phyloP scores from a whole-genome alignment of 2,797 vertebrate genomes.

The Lithobates pipiens region DNA sequence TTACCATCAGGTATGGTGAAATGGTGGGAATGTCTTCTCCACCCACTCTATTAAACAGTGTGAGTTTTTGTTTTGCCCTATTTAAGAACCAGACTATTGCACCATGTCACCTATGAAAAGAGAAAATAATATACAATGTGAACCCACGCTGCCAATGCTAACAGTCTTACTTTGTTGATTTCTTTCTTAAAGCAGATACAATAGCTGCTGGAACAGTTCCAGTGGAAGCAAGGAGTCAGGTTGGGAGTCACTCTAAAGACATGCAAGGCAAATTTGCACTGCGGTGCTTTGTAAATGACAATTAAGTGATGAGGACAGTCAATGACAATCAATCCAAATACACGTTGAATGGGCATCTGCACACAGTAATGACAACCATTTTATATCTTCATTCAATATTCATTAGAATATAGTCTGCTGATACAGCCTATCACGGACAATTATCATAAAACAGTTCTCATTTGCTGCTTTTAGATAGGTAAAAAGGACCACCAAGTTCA shows the following conservation, averaged over 20 bases:
- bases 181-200: slow-evolving; percentile 50
- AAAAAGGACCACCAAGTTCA: too few species aligned
- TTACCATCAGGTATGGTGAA: slow-evolving; percentile 60
- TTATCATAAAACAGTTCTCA: too few species aligned
- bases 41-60: slow-evolving; percentile 62
- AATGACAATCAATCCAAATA: neutral
- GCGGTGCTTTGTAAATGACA: neutral
- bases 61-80: slow-evolving; percentile 62
- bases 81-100: slow-evolving; percentile 60
- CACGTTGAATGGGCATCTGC: neutral
- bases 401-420: neutral
- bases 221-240: slow-evolving; percentile 19
- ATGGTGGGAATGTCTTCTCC: slow-evolving; percentile 61
- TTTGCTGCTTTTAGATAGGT: too few species aligned
- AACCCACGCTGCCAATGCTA: slow-evolving; percentile 53
- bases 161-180: slow-evolving; percentile 46
- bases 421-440: neutral
- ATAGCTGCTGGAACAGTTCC: slow-evolving; percentile 45
- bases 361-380: neutral
- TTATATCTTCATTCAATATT: neutral
- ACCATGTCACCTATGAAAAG: slow-evolving; percentile 56
- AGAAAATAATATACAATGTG: slow-evolving; percentile 58
- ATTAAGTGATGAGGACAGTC: neutral
- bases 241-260: slow-evolving; percentile 37
- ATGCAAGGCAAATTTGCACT: neutral